Percentiles rank a stretch among this genome's conserved stretches.
Evolutionary conservation across 2,888 invertebrate species (phyloP).

Genomic region (Bugulina stolonifera): DNA sequence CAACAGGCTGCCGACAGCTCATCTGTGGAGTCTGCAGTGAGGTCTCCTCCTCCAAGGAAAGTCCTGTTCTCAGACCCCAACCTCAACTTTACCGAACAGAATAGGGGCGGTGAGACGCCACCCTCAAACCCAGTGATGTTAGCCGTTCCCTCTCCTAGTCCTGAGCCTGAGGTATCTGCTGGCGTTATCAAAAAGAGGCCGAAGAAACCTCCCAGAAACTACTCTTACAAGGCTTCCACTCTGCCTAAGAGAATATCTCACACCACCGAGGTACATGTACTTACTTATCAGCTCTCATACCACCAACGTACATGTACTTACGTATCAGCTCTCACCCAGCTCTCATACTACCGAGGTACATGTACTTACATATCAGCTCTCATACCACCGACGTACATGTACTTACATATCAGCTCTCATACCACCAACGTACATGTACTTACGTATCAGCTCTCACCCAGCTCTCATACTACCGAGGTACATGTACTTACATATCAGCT

Average conservation of each 20-base stretch:
- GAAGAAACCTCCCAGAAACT: slow-evolving; percentile 21
- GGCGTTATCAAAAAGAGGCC: slow-evolving; percentile 20
- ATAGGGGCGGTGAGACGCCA: background rate
- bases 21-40: background rate
- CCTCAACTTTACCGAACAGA: background rate
- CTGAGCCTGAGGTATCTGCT: background rate
- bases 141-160: background rate
- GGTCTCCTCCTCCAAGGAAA: slow-evolving; percentile 7
- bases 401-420: too few relatives aligned
- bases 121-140: background rate
- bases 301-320: too few relatives aligned
- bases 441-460: too few relatives aligned
- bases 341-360: too few relatives aligned
- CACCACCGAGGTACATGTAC: slow-evolving; percentile 20
- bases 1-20: background rate
- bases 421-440: too few relatives aligned
- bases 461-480: too few relatives aligned
- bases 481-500: too few relatives aligned
- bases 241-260: slow-evolving; percentile 25
- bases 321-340: too few relatives aligned
- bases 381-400: too few relatives aligned
- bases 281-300: too few relatives aligned
- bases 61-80: background rate
- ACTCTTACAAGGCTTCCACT: slow-evolving; percentile 26
- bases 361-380: too few relatives aligned